Evolutionary conservation across 2,888 invertebrate species (phyloP).

Genomic region (Luperina testacea): DNA sequence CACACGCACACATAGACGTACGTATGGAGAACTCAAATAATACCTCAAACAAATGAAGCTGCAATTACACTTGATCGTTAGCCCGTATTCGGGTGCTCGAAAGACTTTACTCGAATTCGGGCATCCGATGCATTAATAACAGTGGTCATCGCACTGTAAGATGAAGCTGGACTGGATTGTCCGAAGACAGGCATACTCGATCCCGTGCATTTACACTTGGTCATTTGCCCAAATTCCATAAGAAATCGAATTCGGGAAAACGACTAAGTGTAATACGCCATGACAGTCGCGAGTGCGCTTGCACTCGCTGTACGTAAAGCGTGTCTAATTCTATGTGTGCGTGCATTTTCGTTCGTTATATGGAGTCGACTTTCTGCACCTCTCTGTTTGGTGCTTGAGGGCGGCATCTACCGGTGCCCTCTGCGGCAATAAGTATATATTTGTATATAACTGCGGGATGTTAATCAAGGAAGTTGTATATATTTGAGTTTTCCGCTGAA

Average conservation of each 20-base stretch:
- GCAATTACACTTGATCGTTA: too few species aligned
- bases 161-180: not conserved
- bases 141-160: not conserved
- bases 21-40: not conserved
- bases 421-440: slow-evolving; percentile 70
- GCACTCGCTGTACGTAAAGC: slow-evolving; percentile 1
- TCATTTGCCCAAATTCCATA: not conserved
- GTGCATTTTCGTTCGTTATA: not conserved
- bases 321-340: not conserved
- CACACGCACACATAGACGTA: not conserved
- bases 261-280: not conserved
- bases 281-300: not conserved
- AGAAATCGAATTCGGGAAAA: not conserved
- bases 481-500: slow-evolving; percentile 67
- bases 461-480: slow-evolving; percentile 77
- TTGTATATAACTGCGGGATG: slow-evolving; percentile 77
- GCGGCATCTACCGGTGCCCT: slow-evolving; percentile 69
- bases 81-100: not conserved
- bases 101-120: not conserved
- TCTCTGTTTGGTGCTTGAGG: slow-evolving; percentile 64
- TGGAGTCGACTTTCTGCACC: not conserved
- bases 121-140: not conserved
- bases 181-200: too few species aligned
- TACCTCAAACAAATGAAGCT: not conserved
- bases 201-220: too few species aligned